Evolutionary conservation across 37 sponge, comb jelly and placozoan genomes (phyloP).

Genomic region (Dysidea cf. avara): DNA sequence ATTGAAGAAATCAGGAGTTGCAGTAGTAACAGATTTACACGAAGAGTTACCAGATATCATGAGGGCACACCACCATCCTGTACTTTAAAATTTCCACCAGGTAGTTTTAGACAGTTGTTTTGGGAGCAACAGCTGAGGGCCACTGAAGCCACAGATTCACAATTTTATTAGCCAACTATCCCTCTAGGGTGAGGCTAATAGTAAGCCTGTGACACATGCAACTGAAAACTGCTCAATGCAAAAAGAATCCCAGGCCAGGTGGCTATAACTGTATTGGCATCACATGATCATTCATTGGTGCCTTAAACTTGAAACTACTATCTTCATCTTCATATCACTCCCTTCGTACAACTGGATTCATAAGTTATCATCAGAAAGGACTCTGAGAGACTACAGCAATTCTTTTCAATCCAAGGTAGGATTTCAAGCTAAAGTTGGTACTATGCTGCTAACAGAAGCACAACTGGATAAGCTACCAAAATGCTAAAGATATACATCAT

Average conservation of each 20-base stretch:
- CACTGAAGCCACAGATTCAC: slow-evolving; percentile 10
- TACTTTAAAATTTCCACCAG: slow-evolving; percentile 29
- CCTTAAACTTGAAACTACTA: slow-evolving; percentile 18
- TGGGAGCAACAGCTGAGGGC: slow-evolving; percentile 40
- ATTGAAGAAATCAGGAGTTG: too few relatives aligned
- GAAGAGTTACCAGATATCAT: too few relatives aligned
- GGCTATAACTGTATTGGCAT: slow-evolving; percentile 39
- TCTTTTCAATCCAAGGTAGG: slow-evolving; percentile 9
- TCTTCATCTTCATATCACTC: slow-evolving; percentile 39
- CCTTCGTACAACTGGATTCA: slow-evolving; percentile 17
- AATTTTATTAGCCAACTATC: too few relatives aligned
- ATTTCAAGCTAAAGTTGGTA: slow-evolving; percentile 26
- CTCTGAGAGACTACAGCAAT: slow-evolving; percentile 43
- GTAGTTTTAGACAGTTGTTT: slow-evolving; percentile 39
- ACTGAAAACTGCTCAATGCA: too few relatives aligned
- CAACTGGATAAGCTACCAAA: slow-evolving; percentile 23
- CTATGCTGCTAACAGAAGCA: slow-evolving; percentile 11
- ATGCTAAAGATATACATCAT: slow-evolving; percentile 13
- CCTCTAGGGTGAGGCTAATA: too few relatives aligned
- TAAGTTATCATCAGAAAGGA: slow-evolving; percentile 46
- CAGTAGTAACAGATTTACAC: too few relatives aligned
- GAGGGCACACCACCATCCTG: too few relatives aligned
- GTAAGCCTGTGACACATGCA: too few relatives aligned
- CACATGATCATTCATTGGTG: slow-evolving; percentile 41
- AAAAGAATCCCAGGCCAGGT: too few relatives aligned